These are phyloP conservation scores for Orthosia gothica DNA, from an alignment of 2,888 invertebrate genomes.

Conservation along the genomic window DNA sequence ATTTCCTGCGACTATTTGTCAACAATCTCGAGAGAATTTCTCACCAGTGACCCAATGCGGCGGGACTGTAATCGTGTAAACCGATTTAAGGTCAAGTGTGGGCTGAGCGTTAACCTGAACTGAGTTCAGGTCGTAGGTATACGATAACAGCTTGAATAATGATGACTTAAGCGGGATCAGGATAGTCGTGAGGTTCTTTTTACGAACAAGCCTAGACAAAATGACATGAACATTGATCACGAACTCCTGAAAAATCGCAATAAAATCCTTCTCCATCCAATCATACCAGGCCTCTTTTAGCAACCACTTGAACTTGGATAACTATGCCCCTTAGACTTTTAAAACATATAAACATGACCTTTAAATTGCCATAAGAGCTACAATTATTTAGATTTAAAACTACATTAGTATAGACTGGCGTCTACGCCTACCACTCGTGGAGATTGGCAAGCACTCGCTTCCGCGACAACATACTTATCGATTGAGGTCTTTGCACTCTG, in stretches of 20 bases:
- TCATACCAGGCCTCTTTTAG: no score
- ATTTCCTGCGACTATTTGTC: slow-evolving; percentile 30
- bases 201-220: neutral
- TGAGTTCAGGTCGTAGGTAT: slow-evolving; percentile 24
- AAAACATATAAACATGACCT: neutral
- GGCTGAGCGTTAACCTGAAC: slow-evolving; percentile 24
- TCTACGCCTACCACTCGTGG: slow-evolving; percentile 12
- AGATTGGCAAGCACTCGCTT: slow-evolving; percentile 28
- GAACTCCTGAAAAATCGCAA: no score
- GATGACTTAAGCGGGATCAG: slow-evolving; percentile 3
- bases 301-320: neutral
- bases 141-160: slow-evolving; percentile 24
- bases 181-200: neutral
- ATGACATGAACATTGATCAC: neutral
- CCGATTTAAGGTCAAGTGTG: slow-evolving; percentile 45
- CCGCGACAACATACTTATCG: slow-evolving; percentile 35
- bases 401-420: neutral
- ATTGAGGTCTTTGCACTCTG: slow-evolving; percentile 48
- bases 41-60: neutral
- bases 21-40: slow-evolving; percentile 26
- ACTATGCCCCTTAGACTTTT: no score
- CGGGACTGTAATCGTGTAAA: slow-evolving; percentile 37
- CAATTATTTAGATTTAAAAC: slow-evolving; percentile 4
- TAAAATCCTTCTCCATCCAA: no score
- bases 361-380: neutral